Base-by-base conservation (phyloP, 2,888 invertebrate species). In the Allolobophora icterica region DNA sequence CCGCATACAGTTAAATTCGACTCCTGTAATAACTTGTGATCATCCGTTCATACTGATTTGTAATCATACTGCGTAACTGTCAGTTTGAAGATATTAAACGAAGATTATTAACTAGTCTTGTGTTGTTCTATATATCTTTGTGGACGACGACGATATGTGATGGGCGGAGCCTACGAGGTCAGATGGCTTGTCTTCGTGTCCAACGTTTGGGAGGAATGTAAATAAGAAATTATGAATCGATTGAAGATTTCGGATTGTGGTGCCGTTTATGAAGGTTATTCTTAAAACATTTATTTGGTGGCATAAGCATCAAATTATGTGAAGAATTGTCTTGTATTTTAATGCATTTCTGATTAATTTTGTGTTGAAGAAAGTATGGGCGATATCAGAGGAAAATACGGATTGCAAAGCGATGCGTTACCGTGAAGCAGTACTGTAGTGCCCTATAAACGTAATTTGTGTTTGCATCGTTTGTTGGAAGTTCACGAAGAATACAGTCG, bases 201-300 rank as follows among this genome's bases (percentile, higher is more conserved):
- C 40, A 40, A 11, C 30, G 40, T 40, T 40, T 89, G 34, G 34
- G 8, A 40, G 35, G 0, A 33, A 89, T 45, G 89, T 45, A 89
- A 89, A 42, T 52, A 52, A 45, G 52, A 89, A 38, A 89, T 42
- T 34, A 90, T 33, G 34, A 90, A 30, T 87, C 87, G 87, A 87
- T 34, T 38, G 35, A 87, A 87, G 35, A 87, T 87, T 38, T 34
- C 87, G 35, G 87, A 87, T 87, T 87, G 21, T 21, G 87, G 87
- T 38, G 34, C 87, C 15, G 87, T 87, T 17, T 87, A 35, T 35
- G 87, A 87, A 87, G 87, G 87, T 87, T 35, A 38, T 35, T 35
- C 0, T 87, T 34, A 71, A 71, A 71, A 71, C n/a, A 71, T 30
- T 71, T n/a, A n/a, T n/a, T n/a, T 71, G 71, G n/a, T 71, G 11